These are phyloP conservation scores for Oreonectes daqikongensis DNA, from an alignment of 2,797 vertebrate species.

Conservation along the genomic window DNA sequence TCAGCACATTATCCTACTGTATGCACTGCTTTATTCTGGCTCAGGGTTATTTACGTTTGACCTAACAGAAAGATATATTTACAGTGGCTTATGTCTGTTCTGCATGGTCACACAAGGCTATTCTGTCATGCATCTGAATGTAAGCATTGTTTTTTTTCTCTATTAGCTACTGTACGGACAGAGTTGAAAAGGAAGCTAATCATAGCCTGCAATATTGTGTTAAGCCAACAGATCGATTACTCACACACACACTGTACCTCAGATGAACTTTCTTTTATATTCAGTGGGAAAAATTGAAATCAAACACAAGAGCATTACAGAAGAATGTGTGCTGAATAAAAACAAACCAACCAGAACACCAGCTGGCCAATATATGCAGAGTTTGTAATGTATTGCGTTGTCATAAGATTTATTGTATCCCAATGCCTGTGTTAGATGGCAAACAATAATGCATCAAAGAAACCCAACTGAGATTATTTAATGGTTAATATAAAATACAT, in stretches of 20 bases:
- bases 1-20: slow-evolving; percentile 10
- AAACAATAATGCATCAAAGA: slow-evolving; percentile 18
- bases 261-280: slow-evolving; percentile 25
- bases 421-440: background rate
- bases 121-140: slow-evolving; percentile 18
- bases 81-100: slow-evolving; percentile 9
- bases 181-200: slow-evolving; percentile 18
- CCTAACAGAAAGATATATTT: slow-evolving; percentile 25
- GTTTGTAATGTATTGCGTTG: background rate
- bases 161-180: slow-evolving; percentile 26
- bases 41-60: slow-evolving; percentile 21
- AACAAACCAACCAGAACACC: background rate
- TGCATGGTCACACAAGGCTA: slow-evolving; percentile 21
- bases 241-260: background rate
- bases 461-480: background rate
- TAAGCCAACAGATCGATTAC: slow-evolving; percentile 18
- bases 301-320: background rate
- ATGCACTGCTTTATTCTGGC: slow-evolving; percentile 15
- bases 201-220: slow-evolving; percentile 14
- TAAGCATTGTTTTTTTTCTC: background rate
- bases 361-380: background rate
- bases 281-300: background rate
- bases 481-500: background rate
- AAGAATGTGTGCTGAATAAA: background rate
- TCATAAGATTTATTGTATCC: too few species aligned